Evolutionary conservation across 2,797 vertebrate genomes (phyloP).

Genomic region (Hemibagrus guttatus): DNA sequence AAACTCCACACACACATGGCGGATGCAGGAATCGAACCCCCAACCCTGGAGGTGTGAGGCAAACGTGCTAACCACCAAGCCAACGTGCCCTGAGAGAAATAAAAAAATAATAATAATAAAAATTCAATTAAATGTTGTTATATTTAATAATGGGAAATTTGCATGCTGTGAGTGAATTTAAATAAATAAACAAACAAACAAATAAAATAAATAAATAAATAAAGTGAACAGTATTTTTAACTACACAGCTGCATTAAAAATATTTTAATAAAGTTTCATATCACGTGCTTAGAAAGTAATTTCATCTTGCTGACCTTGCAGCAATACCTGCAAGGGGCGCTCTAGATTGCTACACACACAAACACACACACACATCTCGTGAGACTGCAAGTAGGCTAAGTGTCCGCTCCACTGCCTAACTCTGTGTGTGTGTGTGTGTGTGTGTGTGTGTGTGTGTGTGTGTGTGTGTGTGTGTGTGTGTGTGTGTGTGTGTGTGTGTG

Average conservation of each 20-base stretch:
- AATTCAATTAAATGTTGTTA: not conserved
- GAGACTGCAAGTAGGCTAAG: not conserved
- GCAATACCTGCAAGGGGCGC: slow-evolving; percentile 70
- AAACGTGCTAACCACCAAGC: too few species aligned
- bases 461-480: not conserved
- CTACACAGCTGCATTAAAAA: not conserved
- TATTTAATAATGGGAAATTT: not conserved
- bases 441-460: slow-evolving; percentile 17
- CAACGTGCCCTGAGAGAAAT: not conserved
- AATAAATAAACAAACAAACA: not conserved
- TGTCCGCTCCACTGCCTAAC: slow-evolving; percentile 45
- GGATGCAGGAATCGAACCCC: too few species aligned
- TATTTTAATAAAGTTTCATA: not conserved
- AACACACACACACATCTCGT: slow-evolving; percentile 46
- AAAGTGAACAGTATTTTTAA: not conserved
- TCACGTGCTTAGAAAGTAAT: not conserved
- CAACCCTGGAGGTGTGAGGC: too few species aligned
- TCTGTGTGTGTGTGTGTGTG: not conserved
- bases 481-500: slow-evolving; percentile 15
- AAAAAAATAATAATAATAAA: not conserved
- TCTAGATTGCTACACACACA: slow-evolving; percentile 63
- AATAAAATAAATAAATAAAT: not conserved
- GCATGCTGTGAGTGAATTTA: not conserved
- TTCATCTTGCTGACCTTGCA: not conserved
- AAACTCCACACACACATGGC: too few species aligned